Evolutionary conservation across 53 echinoderm and acorn worm genomes (phyloP).

Genomic region (Stichopus horrens): DNA sequence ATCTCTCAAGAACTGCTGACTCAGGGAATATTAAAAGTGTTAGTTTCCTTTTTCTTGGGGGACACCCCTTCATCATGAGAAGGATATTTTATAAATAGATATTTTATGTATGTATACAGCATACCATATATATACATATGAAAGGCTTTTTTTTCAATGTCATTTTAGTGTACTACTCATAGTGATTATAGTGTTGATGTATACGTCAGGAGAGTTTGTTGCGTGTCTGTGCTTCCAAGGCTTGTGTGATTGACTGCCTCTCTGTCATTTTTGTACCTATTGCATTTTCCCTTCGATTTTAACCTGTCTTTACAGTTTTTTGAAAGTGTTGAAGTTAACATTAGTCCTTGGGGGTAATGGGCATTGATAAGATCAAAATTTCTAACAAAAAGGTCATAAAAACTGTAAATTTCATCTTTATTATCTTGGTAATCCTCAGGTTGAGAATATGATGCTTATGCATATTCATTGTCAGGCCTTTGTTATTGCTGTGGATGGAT

Average conservation of each 20-base stretch:
- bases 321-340: not conserved
- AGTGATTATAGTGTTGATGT: not conserved
- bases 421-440: not conserved
- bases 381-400: not conserved
- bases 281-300: not conserved
- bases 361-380: slow-evolving; percentile 2
- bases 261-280: not conserved
- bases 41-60: not conserved
- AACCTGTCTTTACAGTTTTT: not conserved
- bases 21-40: slow-evolving; percentile 1
- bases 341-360: not conserved
- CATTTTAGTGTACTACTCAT: not conserved
- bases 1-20: not conserved
- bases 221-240: slow-evolving; percentile 10
- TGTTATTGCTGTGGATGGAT: no score
- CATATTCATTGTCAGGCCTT: not conserved
- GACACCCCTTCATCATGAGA: not conserved
- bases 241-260: slow-evolving; percentile 1
- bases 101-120: not conserved
- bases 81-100: not conserved
- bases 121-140: not conserved
- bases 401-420: not conserved
- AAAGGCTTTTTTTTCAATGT: not conserved
- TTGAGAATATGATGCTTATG: not conserved
- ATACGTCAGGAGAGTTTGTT: not conserved